Conservation (phyloP, 1,140 invertebrate genomes). For the Aphis craccivora region DNA sequence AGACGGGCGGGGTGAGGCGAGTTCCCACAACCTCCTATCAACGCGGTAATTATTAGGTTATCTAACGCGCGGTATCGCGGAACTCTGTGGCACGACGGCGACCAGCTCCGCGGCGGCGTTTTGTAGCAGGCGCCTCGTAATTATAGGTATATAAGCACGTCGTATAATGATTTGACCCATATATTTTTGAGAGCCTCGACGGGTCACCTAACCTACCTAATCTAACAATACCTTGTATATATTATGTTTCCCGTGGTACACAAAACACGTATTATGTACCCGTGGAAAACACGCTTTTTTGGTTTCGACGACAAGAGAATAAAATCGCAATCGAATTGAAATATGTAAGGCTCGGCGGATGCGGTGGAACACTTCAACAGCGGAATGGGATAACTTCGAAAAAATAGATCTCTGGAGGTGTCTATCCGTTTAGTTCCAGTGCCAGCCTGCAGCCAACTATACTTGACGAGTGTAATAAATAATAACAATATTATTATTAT, state of each 20-base stretch:
- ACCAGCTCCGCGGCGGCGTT: not conserved
- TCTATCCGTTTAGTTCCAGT: not conserved
- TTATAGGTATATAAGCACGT: not conserved
- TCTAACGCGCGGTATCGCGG: slow-evolving; percentile 26
- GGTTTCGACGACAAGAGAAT: not conserved
- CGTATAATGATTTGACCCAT: slow-evolving; percentile 31
- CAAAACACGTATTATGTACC: not conserved
- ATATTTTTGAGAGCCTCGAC: not conserved
- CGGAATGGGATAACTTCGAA: not conserved
- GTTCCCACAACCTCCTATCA: slow-evolving; percentile 30
- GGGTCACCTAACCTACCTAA: not conserved
- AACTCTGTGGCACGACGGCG: not conserved
- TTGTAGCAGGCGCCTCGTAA: slow-evolving; percentile 19
- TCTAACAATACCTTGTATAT: not conserved
- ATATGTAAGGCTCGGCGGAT: not conserved
- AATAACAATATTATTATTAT: not conserved
- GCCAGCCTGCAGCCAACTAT: not conserved
- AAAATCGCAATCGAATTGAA: not conserved
- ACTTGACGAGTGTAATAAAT: not conserved
- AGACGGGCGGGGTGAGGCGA: not conserved
- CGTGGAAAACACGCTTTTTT: not conserved
- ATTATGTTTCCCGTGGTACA: not conserved
- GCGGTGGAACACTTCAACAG: too few relatives aligned
- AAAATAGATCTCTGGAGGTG: not conserved
- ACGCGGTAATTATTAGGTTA: slow-evolving; percentile 14